Conservation (phyloP, 2,113 vertebrate species). For the Urocolius indicus region DNA sequence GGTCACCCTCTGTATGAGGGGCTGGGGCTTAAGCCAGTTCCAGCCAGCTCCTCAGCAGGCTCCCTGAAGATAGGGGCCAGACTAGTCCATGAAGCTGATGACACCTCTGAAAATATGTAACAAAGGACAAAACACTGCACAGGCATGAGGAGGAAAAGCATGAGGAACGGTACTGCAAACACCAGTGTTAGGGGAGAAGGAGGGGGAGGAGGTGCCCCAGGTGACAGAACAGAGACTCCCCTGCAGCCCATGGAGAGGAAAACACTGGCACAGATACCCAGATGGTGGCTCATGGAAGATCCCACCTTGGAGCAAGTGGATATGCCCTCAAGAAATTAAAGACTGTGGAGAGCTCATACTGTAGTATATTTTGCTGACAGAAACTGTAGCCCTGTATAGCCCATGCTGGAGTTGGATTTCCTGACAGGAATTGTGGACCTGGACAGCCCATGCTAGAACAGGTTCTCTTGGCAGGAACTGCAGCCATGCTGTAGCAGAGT, state of each 20-base stretch:
- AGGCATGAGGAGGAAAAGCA: background rate
- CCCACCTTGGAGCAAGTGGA: background rate
- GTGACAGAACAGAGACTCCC: background rate
- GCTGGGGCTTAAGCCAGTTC: rapidly evolving
- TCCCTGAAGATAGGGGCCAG: background rate
- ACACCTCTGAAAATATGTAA: background rate
- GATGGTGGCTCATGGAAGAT: rapidly evolving
- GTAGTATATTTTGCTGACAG: background rate
- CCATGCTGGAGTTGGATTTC: background rate
- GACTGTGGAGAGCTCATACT: background rate
- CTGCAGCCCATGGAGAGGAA: rapidly evolving
- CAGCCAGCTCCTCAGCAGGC: rapidly evolving
- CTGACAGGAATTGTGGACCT: background rate
- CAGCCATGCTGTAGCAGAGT: background rate
- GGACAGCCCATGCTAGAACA: background rate
- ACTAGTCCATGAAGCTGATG: rapidly evolving
- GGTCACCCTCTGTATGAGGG: rapidly evolving
- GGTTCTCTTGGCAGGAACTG: background rate
- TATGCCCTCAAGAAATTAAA: background rate
- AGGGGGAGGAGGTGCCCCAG: rapidly evolving
- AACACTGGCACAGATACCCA: rapidly evolving
- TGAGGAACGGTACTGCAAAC: rapidly evolving
- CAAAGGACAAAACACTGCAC: background rate
- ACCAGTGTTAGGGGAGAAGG: background rate
- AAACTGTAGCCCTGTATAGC: background rate